phyloP scores from a whole-genome alignment of 1,140 invertebrate genomes.

The Aphelenchoides fujianensis region DNA sequence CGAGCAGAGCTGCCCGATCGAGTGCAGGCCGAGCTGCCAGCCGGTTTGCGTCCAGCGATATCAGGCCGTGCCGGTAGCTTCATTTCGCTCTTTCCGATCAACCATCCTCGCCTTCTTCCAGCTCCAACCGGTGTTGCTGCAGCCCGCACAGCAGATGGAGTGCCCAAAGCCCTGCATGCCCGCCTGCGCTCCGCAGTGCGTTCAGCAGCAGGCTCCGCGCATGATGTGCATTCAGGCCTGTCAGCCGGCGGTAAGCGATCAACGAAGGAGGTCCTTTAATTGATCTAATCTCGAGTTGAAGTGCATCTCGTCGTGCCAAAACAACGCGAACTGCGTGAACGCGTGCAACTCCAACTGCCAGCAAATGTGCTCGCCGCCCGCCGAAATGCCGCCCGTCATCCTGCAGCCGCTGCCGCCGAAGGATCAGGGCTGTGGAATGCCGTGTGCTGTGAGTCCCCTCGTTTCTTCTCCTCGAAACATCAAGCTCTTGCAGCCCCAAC shows the following conservation, averaged over 20 bases:
- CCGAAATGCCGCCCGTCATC: slow-evolving; percentile 7
- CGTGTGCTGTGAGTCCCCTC: slow-evolving; percentile 17
- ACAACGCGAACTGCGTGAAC: not conserved
- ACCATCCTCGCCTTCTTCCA: no score
- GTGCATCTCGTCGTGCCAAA: not conserved
- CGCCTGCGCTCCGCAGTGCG: slow-evolving; percentile 29
- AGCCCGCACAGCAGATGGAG: not conserved
- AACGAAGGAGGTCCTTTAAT: slow-evolving; percentile 24
- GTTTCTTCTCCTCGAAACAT: not conserved
- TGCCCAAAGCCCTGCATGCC: not conserved
- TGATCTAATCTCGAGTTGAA: slow-evolving; percentile 14
- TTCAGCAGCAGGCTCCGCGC: slow-evolving; percentile 34
- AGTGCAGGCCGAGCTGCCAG: slow-evolving; percentile 11
- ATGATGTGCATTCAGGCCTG: slow-evolving; percentile 33
- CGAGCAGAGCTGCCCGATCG: slow-evolving; percentile 14
- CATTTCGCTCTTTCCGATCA: no score
- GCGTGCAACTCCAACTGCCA: not conserved
- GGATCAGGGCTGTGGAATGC: slow-evolving; percentile 7
- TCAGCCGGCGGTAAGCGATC: slow-evolving; percentile 18
- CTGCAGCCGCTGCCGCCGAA: not conserved
- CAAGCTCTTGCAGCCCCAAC: not conserved
- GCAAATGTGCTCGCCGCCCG: slow-evolving; percentile 3
- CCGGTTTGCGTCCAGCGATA: slow-evolving; percentile 8
- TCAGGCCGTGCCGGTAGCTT: not conserved
- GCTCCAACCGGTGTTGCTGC: slow-evolving; percentile 1